Base-by-base conservation (phyloP, 2,113 vertebrate species). In the Pycnonotus jocosus region DNA sequence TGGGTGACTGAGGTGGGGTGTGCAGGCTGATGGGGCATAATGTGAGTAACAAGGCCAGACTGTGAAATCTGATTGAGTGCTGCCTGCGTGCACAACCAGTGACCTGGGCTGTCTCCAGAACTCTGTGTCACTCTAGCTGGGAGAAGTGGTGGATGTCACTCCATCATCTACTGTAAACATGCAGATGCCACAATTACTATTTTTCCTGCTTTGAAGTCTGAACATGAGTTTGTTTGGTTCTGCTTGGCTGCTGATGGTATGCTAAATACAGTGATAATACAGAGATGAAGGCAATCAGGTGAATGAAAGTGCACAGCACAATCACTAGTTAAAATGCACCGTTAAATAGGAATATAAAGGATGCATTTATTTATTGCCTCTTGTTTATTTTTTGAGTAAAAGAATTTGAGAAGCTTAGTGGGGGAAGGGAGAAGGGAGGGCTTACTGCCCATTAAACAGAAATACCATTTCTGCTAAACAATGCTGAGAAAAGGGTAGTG, bases 121-220 rank as follows among this genome's bases (percentile, higher is more conserved):
- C 83, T 80, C 66, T 54, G 65, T 21, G 78, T 66, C 95, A 35
- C 84, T 80, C 42, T 40, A 14, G 70, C 69, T 58, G 56, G 70
- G 83, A 95, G 86, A 96, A 66, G 78, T 73, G 71, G 74, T 45
- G 53, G 95, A 93, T 82, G 89, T 76, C 23, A 56, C 85, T 87
- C 90, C 92, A 76, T 86, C 94, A 80, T 80, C 90, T 60, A 48
- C 96, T 93, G 90, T 98, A 98, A 97, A 98, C 97, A 93, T 5
- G 21, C 97, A 98, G 98, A 98, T 96, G 97, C 98, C 98, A 98
- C 97, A 92, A 85, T 96, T 96, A 97, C 95, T 95, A 47, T 87
- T 88, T 97, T 92, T 80, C 82, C 80, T 79, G 97, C 98, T 99
- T 98, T 97, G 98, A 98, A 98, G 98, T 98, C 97, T 97, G 97